Conservation (phyloP, 1,140 invertebrate genomes). For the Trypoxylus dichotomus region DNA sequence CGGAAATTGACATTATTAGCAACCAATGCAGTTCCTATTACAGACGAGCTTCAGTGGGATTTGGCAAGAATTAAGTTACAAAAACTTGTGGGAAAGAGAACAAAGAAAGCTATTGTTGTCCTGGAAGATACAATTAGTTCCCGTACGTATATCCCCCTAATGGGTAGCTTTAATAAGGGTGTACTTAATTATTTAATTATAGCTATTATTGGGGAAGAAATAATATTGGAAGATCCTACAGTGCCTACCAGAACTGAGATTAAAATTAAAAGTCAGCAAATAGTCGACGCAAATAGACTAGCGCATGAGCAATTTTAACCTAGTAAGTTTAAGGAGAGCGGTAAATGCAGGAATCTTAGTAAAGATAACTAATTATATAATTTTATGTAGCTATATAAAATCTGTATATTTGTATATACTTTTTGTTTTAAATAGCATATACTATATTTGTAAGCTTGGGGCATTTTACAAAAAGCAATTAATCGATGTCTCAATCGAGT, state of each 20-base stretch:
- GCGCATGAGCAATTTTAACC: too few relatives aligned
- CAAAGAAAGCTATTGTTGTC: neutral
- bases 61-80: neutral
- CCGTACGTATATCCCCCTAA: neutral
- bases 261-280: slow-evolving; percentile 47
- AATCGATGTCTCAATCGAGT: too few relatives aligned
- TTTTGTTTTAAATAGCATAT: too few relatives aligned
- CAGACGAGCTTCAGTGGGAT: neutral
- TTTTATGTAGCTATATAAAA: too few relatives aligned
- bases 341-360: too few relatives aligned
- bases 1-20: neutral
- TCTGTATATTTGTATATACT: too few relatives aligned
- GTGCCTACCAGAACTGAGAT: slow-evolving; percentile 45
- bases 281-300: slow-evolving; percentile 30
- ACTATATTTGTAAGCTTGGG: too few relatives aligned
- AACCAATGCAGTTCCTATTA: slow-evolving; percentile 14
- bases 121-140: neutral
- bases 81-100: neutral
- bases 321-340: too few relatives aligned
- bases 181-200: neutral
- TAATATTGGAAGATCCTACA: slow-evolving; percentile 42
- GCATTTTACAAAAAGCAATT: too few relatives aligned
- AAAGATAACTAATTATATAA: too few relatives aligned
- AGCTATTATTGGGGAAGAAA: slow-evolving; percentile 42
- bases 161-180: neutral